Percentiles rank a stretch among this genome's conserved stretches.
phyloP scores from a whole-genome alignment of 2,113 vertebrate species.

The Xyliphius kryptos region DNA sequence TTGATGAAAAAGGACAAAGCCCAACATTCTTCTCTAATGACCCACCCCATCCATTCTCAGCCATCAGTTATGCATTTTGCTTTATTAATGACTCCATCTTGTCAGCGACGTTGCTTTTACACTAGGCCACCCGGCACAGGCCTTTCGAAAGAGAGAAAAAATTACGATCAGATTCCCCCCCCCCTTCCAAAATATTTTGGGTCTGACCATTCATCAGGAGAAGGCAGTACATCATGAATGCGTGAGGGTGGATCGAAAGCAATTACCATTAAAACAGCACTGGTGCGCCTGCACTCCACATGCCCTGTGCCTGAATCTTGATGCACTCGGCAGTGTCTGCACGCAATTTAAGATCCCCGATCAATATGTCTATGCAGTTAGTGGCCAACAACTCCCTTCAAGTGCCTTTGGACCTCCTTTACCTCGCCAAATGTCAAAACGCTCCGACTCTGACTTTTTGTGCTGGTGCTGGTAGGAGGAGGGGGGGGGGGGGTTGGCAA shows the following conservation, averaged over 20 bases:
- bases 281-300: constrained; percentile 70
- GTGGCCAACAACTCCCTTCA: constrained; percentile 72
- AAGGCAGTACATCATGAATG: constrained; percentile 75
- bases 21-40: constrained; percentile 56
- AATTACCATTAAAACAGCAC: constrained; percentile 92
- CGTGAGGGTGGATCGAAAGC: constrained; percentile 89
- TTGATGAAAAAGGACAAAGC: constrained; percentile 55
- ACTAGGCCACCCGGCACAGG: constrained; percentile 19
- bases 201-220: constrained; percentile 75
- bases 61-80: constrained; percentile 41
- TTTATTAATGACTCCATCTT: constrained; percentile 46
- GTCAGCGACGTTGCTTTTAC: constrained; percentile 32
- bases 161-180: constrained; percentile 60
- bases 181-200: constrained; percentile 83
- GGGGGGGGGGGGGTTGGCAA: constrained; percentile 59
- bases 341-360: constrained; percentile 89
- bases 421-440: constrained; percentile 80
- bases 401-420: constrained; percentile 70
- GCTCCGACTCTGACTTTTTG: constrained; percentile 69
- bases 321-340: constrained; percentile 78
- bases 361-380: constrained; percentile 88
- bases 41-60: constrained; percentile 50
- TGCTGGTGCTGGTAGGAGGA: no score
- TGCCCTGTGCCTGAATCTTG: constrained; percentile 80
- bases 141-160: constrained; percentile 47